Conservation (phyloP, 2,113 vertebrate genomes). For the Spea multiplicata region DNA sequence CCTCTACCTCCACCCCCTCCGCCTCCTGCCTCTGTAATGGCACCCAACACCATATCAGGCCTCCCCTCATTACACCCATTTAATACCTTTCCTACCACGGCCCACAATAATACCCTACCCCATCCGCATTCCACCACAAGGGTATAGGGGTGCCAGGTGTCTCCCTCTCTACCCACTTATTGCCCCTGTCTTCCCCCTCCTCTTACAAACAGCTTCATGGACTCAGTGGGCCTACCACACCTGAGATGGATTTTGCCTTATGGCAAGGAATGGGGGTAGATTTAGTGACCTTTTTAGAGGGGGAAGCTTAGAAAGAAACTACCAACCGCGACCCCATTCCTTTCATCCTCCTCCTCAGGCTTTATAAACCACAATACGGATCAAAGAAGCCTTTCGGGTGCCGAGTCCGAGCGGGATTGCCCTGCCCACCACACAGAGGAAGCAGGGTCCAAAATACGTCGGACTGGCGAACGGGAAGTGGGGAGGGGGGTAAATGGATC, state of each 20-base stretch:
- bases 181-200: constrained; percentile 49
- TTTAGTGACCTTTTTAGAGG: constrained; percentile 27
- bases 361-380: constrained; percentile 24
- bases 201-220: constrained; percentile 47
- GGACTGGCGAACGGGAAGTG: constrained; percentile 23
- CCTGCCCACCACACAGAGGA: constrained; percentile 9
- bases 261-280: constrained; percentile 31
- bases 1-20: constrained; percentile 78
- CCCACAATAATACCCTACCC: constrained; percentile 86
- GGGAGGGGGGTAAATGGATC: constrained; percentile 4
- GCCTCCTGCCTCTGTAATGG: constrained; percentile 89
- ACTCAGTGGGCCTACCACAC: constrained; percentile 38
- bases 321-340: constrained; percentile 6
- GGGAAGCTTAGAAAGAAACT: not conserved
- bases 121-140: constrained; percentile 90
- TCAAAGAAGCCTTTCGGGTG: constrained; percentile 2
- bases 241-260: constrained; percentile 46
- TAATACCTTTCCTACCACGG: constrained; percentile 73
- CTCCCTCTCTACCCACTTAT: constrained; percentile 58
- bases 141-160: constrained; percentile 73
- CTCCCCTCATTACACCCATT: constrained; percentile 86
- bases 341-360: constrained; percentile 22
- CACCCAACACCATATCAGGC: constrained; percentile 81
- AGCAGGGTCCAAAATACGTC: constrained; percentile 5
- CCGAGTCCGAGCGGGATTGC: constrained; percentile 1